Evolutionary conservation across 1,140 invertebrate genomes (phyloP), one percentile per base, ranked within the genome.

Genomic region (Drosophila arawakana): DNA sequence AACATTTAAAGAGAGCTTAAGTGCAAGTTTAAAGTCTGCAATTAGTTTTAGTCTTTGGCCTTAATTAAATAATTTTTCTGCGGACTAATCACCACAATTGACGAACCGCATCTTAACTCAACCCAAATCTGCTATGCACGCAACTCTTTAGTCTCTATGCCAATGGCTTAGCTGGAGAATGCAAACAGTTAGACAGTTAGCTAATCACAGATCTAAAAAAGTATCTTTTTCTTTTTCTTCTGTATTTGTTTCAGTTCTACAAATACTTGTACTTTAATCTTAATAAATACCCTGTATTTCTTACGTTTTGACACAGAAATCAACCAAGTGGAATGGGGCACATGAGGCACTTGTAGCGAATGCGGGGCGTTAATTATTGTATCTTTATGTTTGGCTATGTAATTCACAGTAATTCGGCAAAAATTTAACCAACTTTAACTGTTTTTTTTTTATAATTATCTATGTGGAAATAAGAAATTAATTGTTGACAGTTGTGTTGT

Each of bases 51-150:
- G 30, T 73, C 63, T 68, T 60, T 60, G 68, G 55, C 55, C 71
- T 68, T 52, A 74, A 62, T 74, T 74, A 58, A 49, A 35, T 57
- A 58, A 30, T 69, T 73, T 68, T 47, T 68, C 58, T 68, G 47
- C 37, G 21, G 37, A 71, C 68, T 76, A 66, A 66, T 75, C 44
- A 57, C 59, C n/a, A 52, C 43, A 59, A 70, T 75, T 71, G 59
- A 71, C 50, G 67, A 75, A 70, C 25, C 57, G 44, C 57, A 67
- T 62, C 62, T 63, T 30, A 49, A 35, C 63, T 62, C 68, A 80
- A 85, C 78, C 83, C 69, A 77, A 82, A 88, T 82, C 57, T 73
- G 15, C 43, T 76, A 37, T 55, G 43, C 66, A 81, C 71, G 80
- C 76, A 79, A 50, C 41, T 52, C 54, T 79, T 66, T 8, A 4